A percentile compares a stretch with the other conserved stretches of the same genome.
These are phyloP conservation scores for Drosophila falleni DNA, from an alignment of 2,888 invertebrate genomes.

Conservation along the genomic window DNA sequence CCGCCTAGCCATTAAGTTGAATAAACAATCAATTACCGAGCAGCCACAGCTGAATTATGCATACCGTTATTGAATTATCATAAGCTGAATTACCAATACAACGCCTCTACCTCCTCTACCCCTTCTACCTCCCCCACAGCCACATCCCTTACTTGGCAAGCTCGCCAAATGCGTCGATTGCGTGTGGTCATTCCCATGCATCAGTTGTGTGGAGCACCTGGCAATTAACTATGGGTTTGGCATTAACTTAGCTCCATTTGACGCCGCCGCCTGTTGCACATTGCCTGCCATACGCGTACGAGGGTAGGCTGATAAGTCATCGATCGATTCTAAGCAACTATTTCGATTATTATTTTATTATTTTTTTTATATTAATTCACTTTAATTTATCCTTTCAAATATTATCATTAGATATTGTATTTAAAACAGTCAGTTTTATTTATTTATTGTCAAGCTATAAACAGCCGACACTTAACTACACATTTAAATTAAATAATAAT, in stretches of 20 bases:
- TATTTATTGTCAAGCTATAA: too few relatives aligned
- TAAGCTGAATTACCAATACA: conserved; percentile 21
- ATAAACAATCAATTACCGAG: conserved; percentile 72
- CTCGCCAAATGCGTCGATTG: conserved; percentile 63
- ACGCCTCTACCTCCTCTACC: not conserved
- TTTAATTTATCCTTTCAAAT: too few relatives aligned
- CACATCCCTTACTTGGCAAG: not conserved
- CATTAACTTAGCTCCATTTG: conserved; percentile 47
- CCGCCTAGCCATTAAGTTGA: conserved; percentile 56
- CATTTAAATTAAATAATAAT: too few relatives aligned
- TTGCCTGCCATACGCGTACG: conserved; percentile 23
- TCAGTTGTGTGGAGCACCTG: conserved; percentile 18
- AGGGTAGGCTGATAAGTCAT: not conserved
- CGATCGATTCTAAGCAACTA: too few relatives aligned
- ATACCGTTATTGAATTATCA: conserved; percentile 77
- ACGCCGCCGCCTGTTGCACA: conserved; percentile 39
- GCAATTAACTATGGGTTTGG: conserved; percentile 64
- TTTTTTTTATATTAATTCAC: too few relatives aligned
- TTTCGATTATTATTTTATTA: too few relatives aligned
- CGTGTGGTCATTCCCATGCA: conserved; percentile 53
- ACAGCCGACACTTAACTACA: too few relatives aligned
- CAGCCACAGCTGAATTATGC: conserved; percentile 62
- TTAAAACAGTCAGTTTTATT: too few relatives aligned
- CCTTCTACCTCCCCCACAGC: not conserved
- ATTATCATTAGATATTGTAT: too few relatives aligned